phyloP scores from a whole-genome alignment of 2,888 invertebrate genomes.

The Therioaphis trifolii region DNA sequence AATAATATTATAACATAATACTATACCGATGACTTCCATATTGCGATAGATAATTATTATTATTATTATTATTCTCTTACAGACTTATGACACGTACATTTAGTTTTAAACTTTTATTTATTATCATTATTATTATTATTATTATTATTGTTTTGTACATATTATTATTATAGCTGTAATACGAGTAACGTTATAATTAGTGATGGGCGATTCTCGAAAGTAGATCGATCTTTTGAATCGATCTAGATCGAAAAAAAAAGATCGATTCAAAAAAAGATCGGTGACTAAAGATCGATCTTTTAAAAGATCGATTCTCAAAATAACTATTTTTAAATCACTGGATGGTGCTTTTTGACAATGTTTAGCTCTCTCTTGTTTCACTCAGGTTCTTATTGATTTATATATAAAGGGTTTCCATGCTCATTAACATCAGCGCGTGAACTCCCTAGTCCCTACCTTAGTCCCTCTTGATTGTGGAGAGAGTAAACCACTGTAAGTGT shows the following conservation, averaged over 20 bases:
- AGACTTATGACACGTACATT: constrained; percentile 41
- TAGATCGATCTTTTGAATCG: too few relatives aligned
- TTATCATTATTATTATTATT: too few relatives aligned
- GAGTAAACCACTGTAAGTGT: constrained; percentile 10
- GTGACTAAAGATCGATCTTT: too few relatives aligned
- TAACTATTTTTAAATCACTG: too few relatives aligned
- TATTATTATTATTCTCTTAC: constrained; percentile 41
- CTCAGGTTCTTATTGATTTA: neutral
- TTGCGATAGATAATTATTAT: constrained; percentile 22
- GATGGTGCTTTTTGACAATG: too few relatives aligned
- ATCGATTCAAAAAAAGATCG: too few relatives aligned
- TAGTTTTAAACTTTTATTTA: constrained; percentile 32
- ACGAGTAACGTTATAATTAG: too few relatives aligned
- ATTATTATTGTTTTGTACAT: neutral
- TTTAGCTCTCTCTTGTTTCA: neutral
- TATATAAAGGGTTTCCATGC: constrained; percentile 8
- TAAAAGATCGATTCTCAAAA: too few relatives aligned
- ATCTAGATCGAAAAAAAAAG: too few relatives aligned
- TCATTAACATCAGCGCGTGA: neutral
- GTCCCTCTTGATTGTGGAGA: constrained; percentile 11
- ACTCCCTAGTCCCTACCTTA: constrained; percentile 18
- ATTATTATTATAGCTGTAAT: neutral
- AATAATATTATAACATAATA: too few relatives aligned
- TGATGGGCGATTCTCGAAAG: too few relatives aligned
- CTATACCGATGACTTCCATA: constrained; percentile 43